Base-by-base conservation (phyloP, 2,888 invertebrate species). In the Chelonus formosanus region DNA sequence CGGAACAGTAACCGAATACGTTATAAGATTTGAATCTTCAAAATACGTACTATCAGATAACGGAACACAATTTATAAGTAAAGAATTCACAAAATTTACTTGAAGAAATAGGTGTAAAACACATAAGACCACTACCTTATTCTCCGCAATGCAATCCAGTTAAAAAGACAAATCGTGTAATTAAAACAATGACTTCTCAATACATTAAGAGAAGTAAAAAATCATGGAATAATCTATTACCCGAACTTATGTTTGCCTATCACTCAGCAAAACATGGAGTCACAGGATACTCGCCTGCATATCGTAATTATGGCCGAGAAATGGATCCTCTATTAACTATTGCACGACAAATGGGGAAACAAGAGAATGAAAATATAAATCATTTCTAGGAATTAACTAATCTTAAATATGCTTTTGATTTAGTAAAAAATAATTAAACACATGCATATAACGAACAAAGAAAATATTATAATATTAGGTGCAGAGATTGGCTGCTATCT, bases 211-310 rank as follows among this genome's bases (percentile, higher is more conserved):
- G 56, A 3, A 36, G 45, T n/a, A 60, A 67, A 44, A 47, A 52
- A 34, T 47, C 66, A 10, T 78, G 76, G 78, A 77, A 77, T 50
- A 35, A 57, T 3, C 34, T 70, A 5, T 43, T 77, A 10, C 64
- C 72, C 3, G 75, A 80, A 44, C 58, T 78, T 0, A 67, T 48
- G 5, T 74, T 76, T 6, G 76, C 77, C 0, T 55, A 75, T 0
- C 78, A 78, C 50, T 71, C 75, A 3, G 61, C 74, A 0, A 48
- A 60, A 0, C 76, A 78, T 5, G 74, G 74, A n/a, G 71, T 73
- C 4, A 80, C 77, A 7, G 71, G 74, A 1, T 74, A 69, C 52
- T 63, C 72, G 2, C 75, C 77, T 0, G 74, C 76, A 20, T 20
- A 20, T 20, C 20, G 1, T 20, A 20, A 20, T 20, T 20, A 20